These are phyloP conservation scores for Pogonomyrmex barbatus DNA, from an alignment of 1,140 invertebrate species.

Conservation along the genomic window DNA sequence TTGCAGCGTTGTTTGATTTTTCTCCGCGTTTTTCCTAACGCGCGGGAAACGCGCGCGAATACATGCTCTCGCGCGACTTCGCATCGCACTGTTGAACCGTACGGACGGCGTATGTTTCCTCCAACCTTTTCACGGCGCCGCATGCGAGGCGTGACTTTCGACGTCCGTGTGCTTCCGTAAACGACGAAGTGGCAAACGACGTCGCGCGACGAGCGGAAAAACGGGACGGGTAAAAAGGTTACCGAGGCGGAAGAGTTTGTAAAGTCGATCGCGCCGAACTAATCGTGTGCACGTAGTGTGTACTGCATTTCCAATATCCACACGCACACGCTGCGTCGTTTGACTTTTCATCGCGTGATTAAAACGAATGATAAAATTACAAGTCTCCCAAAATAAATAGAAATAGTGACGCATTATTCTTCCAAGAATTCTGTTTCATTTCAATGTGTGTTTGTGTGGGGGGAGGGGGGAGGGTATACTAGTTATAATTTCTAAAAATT, in stretches of 20 bases:
- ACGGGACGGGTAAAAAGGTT: constrained; percentile 2
- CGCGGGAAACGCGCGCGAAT: not conserved
- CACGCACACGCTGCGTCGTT: not conserved
- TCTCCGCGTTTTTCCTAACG: not conserved
- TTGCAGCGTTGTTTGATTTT: not conserved
- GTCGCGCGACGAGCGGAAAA: constrained; percentile 43
- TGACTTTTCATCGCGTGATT: constrained; percentile 16
- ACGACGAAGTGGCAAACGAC: constrained; percentile 33
- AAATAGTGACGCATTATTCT: not conserved
- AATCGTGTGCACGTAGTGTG: constrained; percentile 3
- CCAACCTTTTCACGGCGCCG: not conserved
- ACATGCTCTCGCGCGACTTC: not conserved
- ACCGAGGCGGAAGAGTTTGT: constrained; percentile 31
- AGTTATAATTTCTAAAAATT: not conserved
- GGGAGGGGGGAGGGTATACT: not conserved
- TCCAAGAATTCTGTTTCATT: not conserved
- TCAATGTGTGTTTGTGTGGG: not conserved
- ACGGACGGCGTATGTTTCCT: constrained; percentile 11
- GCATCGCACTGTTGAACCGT: constrained; percentile 27
- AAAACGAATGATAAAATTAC: not conserved
- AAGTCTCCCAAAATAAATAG: not conserved
- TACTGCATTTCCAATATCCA: not conserved
- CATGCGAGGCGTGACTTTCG: constrained; percentile 40
- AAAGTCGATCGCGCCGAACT: constrained; percentile 28
- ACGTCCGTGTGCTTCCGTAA: constrained; percentile 39